These are phyloP conservation scores for Ellobius talpinus DNA, from an alignment of 2,113 vertebrate species.

Conservation along the genomic window DNA sequence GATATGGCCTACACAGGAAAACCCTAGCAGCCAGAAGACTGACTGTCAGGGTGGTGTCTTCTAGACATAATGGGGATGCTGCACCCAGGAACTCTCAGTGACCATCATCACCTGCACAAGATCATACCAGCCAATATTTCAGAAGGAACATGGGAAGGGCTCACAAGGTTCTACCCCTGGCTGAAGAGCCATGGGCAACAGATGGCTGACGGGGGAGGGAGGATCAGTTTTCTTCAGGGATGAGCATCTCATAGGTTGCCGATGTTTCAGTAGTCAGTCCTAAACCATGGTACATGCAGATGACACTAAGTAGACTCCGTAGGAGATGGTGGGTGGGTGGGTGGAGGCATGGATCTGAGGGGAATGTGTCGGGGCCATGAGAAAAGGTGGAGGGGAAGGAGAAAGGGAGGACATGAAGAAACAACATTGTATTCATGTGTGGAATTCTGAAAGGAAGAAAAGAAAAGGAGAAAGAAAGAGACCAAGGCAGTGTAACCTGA, in stretches of 20 bases:
- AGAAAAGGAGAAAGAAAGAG: not conserved
- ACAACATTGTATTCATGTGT: not conserved
- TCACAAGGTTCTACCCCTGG: not conserved
- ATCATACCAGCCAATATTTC: not conserved
- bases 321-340: too few relatives aligned
- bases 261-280: not conserved
- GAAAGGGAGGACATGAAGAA: not conserved
- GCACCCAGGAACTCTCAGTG: not conserved
- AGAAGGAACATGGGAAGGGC: not conserved
- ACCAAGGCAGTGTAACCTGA: not conserved
- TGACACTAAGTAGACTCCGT: not conserved
- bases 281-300: not conserved
- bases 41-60: not conserved
- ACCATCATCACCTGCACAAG: too few relatives aligned
- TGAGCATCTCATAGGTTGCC: not conserved
- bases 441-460: not conserved
- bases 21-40: not conserved
- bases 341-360: not conserved
- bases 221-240: not conserved
- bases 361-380: not conserved
- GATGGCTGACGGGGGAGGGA: not conserved
- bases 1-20: not conserved
- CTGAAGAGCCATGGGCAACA: not conserved
- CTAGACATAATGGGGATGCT: not conserved
- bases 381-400: not conserved